A percentile compares a stretch with the other conserved stretches of the same genome.
Conservation (phyloP, 2,888 invertebrate species). For the Dynastes tityus region DNA sequence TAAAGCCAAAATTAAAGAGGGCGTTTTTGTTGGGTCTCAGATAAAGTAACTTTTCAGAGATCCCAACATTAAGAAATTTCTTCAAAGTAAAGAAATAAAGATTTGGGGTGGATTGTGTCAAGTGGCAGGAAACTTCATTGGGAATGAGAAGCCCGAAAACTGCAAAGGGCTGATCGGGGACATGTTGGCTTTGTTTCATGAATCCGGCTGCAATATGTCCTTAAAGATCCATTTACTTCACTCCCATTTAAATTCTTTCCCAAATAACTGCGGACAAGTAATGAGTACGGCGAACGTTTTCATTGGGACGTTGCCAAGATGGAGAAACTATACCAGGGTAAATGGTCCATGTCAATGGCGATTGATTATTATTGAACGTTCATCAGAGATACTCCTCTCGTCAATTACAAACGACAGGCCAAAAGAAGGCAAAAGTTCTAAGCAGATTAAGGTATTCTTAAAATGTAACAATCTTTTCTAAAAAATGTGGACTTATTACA, state of each 20-base stretch:
- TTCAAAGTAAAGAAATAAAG: background rate
- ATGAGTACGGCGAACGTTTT: slow-evolving; percentile 1
- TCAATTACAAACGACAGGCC: slow-evolving; percentile 3
- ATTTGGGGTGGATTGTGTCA: background rate
- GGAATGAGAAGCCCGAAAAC: background rate
- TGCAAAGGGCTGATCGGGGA: background rate
- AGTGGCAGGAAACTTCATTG: background rate
- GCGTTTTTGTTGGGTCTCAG: background rate
- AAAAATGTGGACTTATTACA: too few species aligned
- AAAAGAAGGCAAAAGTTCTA: background rate
- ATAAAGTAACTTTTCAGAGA: background rate
- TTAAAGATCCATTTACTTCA: slow-evolving; percentile 7
- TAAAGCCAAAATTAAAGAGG: too few species aligned
- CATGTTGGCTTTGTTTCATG: slow-evolving; percentile 6
- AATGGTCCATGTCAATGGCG: too few species aligned
- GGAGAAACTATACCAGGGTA: too few species aligned
- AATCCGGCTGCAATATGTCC: background rate
- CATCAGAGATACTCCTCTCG: background rate
- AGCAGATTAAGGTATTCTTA: slow-evolving; percentile 4
- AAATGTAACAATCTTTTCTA: background rate
- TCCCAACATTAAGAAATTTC: background rate
- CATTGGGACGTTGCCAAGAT: background rate
- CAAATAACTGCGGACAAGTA: background rate
- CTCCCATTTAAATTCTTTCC: background rate
- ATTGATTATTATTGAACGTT: too few species aligned